Evolutionary conservation across 2,797 vertebrate species (phyloP), one percentile per base, ranked within the genome.

Genomic region (Chanos chanos): DNA sequence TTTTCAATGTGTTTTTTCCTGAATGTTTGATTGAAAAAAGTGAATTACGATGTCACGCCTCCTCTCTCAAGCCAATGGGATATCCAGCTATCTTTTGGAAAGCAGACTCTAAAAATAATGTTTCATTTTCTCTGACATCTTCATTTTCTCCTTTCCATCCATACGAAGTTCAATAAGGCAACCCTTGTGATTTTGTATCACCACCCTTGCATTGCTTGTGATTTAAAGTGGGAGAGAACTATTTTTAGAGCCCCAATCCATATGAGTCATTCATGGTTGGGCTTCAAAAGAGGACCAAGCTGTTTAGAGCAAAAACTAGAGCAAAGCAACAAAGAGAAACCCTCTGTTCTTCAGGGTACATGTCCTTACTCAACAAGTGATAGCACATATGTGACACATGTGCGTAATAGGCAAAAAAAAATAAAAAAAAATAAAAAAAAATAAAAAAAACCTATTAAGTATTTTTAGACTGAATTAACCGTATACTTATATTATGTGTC

Each of bases 31-130:
- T 21, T 24, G 41, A 44, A 2, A 12, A 12, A 3, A 7, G 41
- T 24, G 48, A 16, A 30, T 10, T 4, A 13, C 4, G n/a, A 40
- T 39, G 48, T 52, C 54, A 22, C 40, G 18, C 9, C 3, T 30
- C 9, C 55, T 24, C 24, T 39, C 45, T 48, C 45, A 21, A 55
- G 19, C 41, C 31, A 55, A 28, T 48, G 13, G 24, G 31, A 64
- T 30, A 3, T 8, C 12, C 6, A 13, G 48, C 12, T 33, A n/a
- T 34, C 40, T 27, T 12, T 34, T 15, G 12, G 36, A 18, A 39
- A 53, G 10, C 13, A 22, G 9, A 12, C 21, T 37, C 31, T 12
- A 31, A 48, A 33, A 37, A 48, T 28, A 48, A 47, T 22, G 9
- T 27, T 6, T 48, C 24, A 24, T 30, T 41, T 21, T 4, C 10